A percentile compares a stretch with the other conserved stretches of the same genome.
phyloP scores from a whole-genome alignment of 2,888 invertebrate species.

The Eudasyphora cyanicolor region DNA sequence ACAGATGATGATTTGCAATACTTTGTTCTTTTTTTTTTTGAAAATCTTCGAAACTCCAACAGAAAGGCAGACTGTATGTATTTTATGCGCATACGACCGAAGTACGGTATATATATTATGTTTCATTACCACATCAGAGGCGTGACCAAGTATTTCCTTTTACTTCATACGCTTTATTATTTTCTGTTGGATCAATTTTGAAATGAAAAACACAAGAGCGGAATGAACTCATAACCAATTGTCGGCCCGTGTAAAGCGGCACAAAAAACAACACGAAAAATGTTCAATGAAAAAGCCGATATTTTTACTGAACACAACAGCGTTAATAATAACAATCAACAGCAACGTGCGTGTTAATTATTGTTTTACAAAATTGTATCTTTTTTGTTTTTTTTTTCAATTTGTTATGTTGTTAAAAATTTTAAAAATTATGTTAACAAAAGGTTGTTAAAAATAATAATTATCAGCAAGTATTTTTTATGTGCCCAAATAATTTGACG shows the following conservation, averaged over 20 bases:
- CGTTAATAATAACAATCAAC: not conserved
- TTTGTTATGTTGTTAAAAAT: not conserved
- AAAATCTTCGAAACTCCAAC: not conserved
- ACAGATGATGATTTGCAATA: constrained; percentile 15
- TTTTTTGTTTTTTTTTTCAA: not conserved
- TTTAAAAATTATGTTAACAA: too few relatives aligned
- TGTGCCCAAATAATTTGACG: too few relatives aligned
- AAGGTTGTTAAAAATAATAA: too few relatives aligned
- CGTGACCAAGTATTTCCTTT: constrained; percentile 65
- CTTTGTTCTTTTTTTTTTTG: not conserved
- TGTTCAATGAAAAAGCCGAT: constrained; percentile 17
- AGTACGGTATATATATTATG: constrained; percentile 33
- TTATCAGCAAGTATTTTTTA: too few relatives aligned
- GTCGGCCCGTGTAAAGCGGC: not conserved
- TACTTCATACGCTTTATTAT: constrained; percentile 35
- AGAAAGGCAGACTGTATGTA: not conserved
- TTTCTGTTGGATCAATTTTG: not conserved
- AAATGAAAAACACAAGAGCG: not conserved
- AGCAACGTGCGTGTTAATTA: constrained; percentile 56
- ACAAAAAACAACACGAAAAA: not conserved
- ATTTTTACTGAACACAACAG: not conserved
- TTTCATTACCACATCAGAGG: constrained; percentile 59
- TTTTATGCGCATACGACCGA: not conserved
- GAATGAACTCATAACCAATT: not conserved
- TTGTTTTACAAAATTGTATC: constrained; percentile 8